Evolutionary conservation across 2,888 invertebrate species (phyloP).

Genomic region (Pristionchus entomophagus): DNA sequence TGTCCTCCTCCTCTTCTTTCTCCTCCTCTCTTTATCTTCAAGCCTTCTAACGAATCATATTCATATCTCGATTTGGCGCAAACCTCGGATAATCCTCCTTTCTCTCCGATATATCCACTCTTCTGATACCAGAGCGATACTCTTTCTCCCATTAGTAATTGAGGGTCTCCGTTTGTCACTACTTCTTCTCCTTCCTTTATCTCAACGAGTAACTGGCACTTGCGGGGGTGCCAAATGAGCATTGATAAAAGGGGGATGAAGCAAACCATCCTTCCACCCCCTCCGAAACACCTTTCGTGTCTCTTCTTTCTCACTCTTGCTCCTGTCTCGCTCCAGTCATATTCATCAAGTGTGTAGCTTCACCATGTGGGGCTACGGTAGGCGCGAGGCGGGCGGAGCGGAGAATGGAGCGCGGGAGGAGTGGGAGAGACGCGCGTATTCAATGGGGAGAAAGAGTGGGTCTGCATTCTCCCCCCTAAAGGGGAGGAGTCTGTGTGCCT

Average conservation of each 20-base stretch:
- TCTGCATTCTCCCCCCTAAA: neutral
- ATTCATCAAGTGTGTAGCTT: neutral
- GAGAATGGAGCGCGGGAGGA: neutral
- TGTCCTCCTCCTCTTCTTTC: constrained; percentile 8
- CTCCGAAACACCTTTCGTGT: neutral
- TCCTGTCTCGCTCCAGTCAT: neutral
- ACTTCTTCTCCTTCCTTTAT: constrained; percentile 15
- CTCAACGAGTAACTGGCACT: constrained; percentile 39
- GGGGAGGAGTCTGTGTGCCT: neutral
- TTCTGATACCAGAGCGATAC: neutral
- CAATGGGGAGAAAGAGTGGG: neutral
- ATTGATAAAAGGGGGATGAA: neutral
- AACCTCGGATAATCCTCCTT: constrained; percentile 7
- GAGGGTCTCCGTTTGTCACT: constrained; percentile 36
- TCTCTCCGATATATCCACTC: constrained; percentile 3
- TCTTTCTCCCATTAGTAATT: neutral
- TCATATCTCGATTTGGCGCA: neutral
- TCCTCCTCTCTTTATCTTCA: neutral
- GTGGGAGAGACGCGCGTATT: neutral
- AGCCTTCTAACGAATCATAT: constrained; percentile 34
- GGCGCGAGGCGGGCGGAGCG: neutral
- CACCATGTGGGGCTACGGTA: constrained; percentile 38
- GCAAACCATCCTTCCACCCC: neutral
- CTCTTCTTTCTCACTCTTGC: neutral
- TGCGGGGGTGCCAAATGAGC: neutral